Evolutionary conservation across 2,113 vertebrate genomes (phyloP).

Genomic region (Collichthys lucidus): DNA sequence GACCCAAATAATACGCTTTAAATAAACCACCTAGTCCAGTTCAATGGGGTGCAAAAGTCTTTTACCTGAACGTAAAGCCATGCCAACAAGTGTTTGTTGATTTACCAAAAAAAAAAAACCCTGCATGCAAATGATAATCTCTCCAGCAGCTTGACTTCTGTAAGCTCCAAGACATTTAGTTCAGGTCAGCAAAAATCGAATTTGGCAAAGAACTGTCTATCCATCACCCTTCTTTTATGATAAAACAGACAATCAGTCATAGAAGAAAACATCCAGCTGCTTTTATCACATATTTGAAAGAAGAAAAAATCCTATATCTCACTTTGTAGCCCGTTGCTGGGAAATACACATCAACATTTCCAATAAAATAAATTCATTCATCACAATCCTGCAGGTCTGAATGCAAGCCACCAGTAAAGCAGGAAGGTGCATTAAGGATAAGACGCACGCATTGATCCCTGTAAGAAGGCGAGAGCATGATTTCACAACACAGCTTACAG

Average conservation of each 20-base stretch:
- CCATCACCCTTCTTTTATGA: neutral
- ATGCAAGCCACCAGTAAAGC: constrained; percentile 12
- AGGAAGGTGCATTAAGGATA: constrained; percentile 28
- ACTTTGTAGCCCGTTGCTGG: neutral
- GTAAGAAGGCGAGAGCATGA: constrained; percentile 21
- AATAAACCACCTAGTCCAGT: too few species aligned
- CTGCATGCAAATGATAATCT: neutral
- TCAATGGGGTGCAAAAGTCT: too few species aligned
- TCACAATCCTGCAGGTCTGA: constrained; percentile 1
- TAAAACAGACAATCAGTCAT: neutral
- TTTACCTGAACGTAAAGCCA: too few species aligned
- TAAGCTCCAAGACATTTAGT: neutral
- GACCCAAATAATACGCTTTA: too few species aligned
- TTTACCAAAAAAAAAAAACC: neutral
- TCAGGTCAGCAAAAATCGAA: neutral
- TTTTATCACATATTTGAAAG: neutral
- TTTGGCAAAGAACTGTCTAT: neutral
- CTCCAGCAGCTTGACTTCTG: neutral
- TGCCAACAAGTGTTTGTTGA: too few species aligned
- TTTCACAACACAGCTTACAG: constrained; percentile 40
- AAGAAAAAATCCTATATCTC: neutral
- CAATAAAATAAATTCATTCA: constrained; percentile 25
- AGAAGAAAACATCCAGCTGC: neutral
- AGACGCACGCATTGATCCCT: constrained; percentile 34
- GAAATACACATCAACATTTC: neutral